Percentiles rank a stretch among this genome's conserved stretches.
Evolutionary conservation across 2,113 vertebrate genomes (phyloP).

Genomic region (Excalfactoria chinensis): DNA sequence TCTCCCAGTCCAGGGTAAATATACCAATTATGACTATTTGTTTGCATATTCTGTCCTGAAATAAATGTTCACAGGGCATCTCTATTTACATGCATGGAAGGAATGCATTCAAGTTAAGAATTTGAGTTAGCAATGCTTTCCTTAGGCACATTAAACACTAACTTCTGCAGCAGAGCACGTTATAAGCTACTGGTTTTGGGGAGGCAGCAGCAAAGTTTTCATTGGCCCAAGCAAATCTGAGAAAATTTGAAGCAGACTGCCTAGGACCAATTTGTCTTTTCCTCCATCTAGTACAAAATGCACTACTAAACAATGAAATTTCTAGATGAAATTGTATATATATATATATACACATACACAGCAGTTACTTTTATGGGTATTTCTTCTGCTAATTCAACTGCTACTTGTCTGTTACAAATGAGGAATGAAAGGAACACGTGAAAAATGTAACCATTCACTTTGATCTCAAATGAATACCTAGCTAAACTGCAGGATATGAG

Average conservation of each 20-base stretch:
- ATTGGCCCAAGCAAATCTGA: conserved; percentile 11
- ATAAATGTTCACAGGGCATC: not conserved
- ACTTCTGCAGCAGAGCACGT: conserved; percentile 12
- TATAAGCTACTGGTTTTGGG: conserved; percentile 23
- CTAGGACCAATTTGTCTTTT: not conserved
- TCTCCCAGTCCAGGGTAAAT: not conserved
- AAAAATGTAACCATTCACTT: not conserved
- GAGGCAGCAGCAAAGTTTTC: not conserved
- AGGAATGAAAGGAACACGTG: not conserved
- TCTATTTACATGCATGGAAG: conserved; percentile 45
- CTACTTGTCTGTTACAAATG: conserved; percentile 18
- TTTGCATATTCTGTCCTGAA: conserved; percentile 23
- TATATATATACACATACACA: not conserved
- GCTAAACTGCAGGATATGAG: not conserved
- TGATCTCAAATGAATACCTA: not conserved
- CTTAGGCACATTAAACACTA: not conserved
- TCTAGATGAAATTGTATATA: not conserved
- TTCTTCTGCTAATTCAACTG: not conserved
- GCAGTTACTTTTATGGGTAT: not conserved
- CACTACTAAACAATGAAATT: conserved; percentile 5
- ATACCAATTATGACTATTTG: not conserved
- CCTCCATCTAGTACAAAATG: conserved; percentile 3
- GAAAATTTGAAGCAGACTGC: not conserved
- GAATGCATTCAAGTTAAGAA: conserved; percentile 18
- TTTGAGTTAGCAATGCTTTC: conserved; percentile 15